Evolutionary conservation across 2,888 invertebrate species (phyloP).

Genomic region (Leucophenga maculata): DNA sequence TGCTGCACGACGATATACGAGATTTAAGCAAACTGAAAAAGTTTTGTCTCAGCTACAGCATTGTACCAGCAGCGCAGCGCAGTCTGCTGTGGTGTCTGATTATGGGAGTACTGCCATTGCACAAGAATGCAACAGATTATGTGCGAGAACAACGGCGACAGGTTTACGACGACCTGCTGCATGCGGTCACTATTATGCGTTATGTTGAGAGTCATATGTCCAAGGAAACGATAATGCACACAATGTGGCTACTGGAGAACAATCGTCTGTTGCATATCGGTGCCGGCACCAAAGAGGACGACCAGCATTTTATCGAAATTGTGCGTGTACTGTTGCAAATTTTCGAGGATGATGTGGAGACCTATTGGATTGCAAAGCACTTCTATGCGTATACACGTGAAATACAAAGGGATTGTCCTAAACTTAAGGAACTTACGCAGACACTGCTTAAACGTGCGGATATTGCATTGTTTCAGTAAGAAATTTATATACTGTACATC

Average conservation of each 20-base stretch:
- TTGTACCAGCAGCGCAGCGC: constrained; percentile 86
- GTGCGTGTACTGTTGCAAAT: constrained; percentile 81
- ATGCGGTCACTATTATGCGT: constrained; percentile 80
- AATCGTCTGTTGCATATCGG: constrained; percentile 71
- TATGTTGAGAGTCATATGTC: constrained; percentile 76
- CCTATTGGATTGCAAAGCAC: constrained; percentile 87
- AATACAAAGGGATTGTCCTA: constrained; percentile 78
- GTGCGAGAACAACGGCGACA: constrained; percentile 80
- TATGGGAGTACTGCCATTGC: constrained; percentile 85
- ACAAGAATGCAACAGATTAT: constrained; percentile 82
- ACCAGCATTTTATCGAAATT: constrained; percentile 77
- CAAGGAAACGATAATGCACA: constrained; percentile 79
- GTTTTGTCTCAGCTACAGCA: constrained; percentile 84
- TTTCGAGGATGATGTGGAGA: constrained; percentile 83
- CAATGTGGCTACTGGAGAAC: constrained; percentile 87
- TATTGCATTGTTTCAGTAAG: constrained; percentile 78
- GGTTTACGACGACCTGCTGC: constrained; percentile 82
- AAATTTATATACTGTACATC: neutral
- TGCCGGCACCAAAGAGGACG: constrained; percentile 69
- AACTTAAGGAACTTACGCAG: constrained; percentile 79
- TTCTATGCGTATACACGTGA: constrained; percentile 81
- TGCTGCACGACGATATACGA: constrained; percentile 85
- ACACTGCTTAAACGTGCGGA: constrained; percentile 86
- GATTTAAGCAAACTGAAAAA: constrained; percentile 81
- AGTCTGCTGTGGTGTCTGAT: constrained; percentile 87